Conservation (phyloP, 2,888 invertebrate species). For the Pristionchus mayeri region DNA sequence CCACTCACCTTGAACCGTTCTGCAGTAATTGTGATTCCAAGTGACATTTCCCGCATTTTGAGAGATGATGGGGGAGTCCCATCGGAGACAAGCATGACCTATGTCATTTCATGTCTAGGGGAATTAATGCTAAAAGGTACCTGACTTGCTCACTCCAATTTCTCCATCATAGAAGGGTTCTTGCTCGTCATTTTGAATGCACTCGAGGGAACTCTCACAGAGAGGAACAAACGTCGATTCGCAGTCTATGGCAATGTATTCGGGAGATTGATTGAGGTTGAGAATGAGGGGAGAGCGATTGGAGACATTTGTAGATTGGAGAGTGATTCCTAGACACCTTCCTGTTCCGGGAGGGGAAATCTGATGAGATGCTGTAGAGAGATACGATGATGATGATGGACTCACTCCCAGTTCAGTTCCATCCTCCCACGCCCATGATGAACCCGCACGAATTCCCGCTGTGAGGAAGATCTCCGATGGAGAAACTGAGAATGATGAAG, state of each 20-base stretch:
- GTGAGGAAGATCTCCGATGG: constrained; percentile 55
- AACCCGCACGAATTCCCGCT: constrained; percentile 63
- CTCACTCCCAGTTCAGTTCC: constrained; percentile 50
- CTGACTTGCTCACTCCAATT: background rate
- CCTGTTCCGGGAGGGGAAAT: background rate
- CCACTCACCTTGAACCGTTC: constrained; percentile 8
- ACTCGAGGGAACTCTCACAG: constrained; percentile 62
- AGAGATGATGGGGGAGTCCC: constrained; percentile 61
- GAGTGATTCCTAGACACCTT: constrained; percentile 19
- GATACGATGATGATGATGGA: background rate
- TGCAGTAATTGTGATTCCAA: constrained; percentile 59
- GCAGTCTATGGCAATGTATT: constrained; percentile 61
- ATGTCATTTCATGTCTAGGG: background rate
- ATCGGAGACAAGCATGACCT: constrained; percentile 62
- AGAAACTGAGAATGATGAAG: no score
- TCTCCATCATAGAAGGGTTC: constrained; percentile 12
- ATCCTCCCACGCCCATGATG: constrained; percentile 66
- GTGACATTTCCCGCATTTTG: constrained; percentile 42
- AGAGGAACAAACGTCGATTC: constrained; percentile 55
- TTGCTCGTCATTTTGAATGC: constrained; percentile 51
- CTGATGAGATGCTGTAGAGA: background rate
- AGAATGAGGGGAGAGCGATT: constrained; percentile 17
- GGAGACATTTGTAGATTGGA: constrained; percentile 10
- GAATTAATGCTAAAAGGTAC: background rate
- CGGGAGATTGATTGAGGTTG: background rate